phyloP scores from a whole-genome alignment of 2,113 vertebrate species.

The Corythornis vintsioides region DNA sequence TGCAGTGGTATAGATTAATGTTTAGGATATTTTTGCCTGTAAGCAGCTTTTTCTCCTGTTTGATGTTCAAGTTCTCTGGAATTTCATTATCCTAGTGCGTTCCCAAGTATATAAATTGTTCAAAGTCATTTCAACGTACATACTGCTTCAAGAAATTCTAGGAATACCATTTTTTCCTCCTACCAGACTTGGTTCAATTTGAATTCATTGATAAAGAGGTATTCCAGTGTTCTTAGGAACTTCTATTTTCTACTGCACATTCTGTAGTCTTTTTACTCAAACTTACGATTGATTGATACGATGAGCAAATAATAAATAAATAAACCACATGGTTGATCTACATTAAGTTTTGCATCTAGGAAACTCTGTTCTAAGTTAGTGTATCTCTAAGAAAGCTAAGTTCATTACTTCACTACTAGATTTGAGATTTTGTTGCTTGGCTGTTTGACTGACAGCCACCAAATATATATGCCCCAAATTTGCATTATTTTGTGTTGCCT shows the following conservation, averaged over 20 bases:
- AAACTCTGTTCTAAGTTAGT: not conserved
- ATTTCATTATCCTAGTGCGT: not conserved
- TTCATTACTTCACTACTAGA: not conserved
- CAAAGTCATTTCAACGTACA: too few relatives aligned
- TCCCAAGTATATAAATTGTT: not conserved
- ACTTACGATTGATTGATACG: not conserved
- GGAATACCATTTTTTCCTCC: rapidly evolving
- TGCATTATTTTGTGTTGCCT: not conserved
- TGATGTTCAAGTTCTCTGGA: not conserved
- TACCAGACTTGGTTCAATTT: not conserved
- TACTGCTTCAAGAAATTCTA: not conserved
- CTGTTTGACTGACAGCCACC: not conserved
- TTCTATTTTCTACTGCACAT: not conserved
- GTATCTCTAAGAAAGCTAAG: not conserved
- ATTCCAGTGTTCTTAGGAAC: not conserved
- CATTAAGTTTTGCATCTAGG: not conserved
- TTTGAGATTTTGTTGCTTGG: not conserved
- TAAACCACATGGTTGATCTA: not conserved
- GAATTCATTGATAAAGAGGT: not conserved
- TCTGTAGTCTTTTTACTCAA: not conserved
- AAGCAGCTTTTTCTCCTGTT: not conserved
- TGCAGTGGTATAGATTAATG: not conserved
- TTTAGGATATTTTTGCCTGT: not conserved
- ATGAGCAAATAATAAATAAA: not conserved
- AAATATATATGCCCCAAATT: not conserved